Conservation (phyloP, 35 echinoderm and acorn worm species). For the Nesometra sesokonis region DNA sequence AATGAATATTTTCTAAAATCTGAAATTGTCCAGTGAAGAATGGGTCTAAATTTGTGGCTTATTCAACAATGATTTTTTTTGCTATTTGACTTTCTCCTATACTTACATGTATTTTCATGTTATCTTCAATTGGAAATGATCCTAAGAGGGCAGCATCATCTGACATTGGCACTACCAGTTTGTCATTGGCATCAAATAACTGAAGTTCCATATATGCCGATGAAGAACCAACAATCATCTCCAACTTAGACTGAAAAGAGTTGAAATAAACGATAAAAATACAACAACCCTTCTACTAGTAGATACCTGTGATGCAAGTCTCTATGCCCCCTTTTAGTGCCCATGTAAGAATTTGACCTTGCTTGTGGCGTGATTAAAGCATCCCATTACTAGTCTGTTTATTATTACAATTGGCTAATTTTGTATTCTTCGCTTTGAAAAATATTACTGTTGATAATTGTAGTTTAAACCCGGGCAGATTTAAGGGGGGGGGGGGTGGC, state of each 20-base stretch:
- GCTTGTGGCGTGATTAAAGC: no score
- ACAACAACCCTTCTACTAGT: neutral
- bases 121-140: conserved; percentile 85
- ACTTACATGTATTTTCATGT: conserved; percentile 97
- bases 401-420: no score
- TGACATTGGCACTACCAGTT: conserved; percentile 38
- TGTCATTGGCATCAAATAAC: conserved; percentile 53
- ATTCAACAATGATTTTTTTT: no score
- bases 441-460: no score
- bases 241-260: conserved; percentile 55
- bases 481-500: no score
- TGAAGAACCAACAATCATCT: conserved; percentile 67
- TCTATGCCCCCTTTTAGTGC: neutral
- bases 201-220: conserved; percentile 64
- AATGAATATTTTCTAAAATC: no score
- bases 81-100: no score
- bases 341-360: neutral
- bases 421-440: no score
- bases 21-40: no score
- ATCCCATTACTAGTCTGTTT: no score
- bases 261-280: neutral
- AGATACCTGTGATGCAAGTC: neutral
- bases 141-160: conserved; percentile 66
- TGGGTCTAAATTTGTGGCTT: no score
- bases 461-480: no score